These are phyloP conservation scores for Atta colombica DNA, from an alignment of 1,140 invertebrate species.

Conservation along the genomic window DNA sequence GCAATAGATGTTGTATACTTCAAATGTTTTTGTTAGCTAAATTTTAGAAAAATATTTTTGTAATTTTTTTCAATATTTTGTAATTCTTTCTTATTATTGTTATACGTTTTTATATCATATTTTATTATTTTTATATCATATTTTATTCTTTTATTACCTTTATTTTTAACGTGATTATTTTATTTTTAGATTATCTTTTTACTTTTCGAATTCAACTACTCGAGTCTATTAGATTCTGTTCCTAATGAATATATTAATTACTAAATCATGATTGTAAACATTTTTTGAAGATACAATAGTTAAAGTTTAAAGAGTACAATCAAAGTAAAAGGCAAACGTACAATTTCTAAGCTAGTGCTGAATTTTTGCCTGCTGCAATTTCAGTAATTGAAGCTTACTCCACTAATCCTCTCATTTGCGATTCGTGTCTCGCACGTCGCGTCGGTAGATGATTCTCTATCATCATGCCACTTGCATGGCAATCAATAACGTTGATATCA, in stretches of 20 bases:
- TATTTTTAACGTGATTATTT: not conserved
- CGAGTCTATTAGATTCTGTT: not conserved
- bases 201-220: not conserved
- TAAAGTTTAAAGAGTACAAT: not conserved
- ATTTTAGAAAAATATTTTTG: not conserved
- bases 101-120: not conserved
- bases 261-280: not conserved
- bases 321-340: not conserved
- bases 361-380: not conserved
- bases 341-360: constrained; percentile 5
- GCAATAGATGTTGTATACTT: not conserved
- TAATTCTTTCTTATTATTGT: not conserved
- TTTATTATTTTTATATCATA: not conserved
- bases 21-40: not conserved
- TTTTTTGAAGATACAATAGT: not conserved
- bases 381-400: constrained; percentile 21
- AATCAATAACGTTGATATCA: constrained; percentile 37
- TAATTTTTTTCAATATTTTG: not conserved
- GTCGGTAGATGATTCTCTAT: not conserved
- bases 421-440: not conserved
- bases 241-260: not conserved
- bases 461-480: not conserved
- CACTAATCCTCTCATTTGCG: not conserved
- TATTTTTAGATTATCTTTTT: constrained; percentile 6
- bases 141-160: not conserved